Percentiles rank a stretch among this genome's conserved stretches.
Conservation (phyloP, 1,140 invertebrate species). For the Drosophila ambigua region DNA sequence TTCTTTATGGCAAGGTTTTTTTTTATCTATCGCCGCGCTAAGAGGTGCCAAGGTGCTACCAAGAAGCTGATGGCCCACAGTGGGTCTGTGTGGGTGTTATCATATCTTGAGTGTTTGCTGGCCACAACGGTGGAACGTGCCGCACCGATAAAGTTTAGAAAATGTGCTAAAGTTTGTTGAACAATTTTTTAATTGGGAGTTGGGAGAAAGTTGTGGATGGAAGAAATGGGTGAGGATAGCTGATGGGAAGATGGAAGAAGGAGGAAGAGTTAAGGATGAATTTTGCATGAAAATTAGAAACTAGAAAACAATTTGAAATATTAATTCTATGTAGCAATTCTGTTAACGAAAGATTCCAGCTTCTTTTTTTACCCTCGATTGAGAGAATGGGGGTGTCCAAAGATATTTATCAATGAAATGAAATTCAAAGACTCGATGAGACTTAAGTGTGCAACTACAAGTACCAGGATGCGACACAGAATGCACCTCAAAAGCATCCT, state of each 20-base stretch:
- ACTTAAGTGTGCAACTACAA: too few relatives aligned
- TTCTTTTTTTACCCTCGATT: too few relatives aligned
- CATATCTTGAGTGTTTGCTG: slow-evolving; percentile 64
- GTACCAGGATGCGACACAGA: too few relatives aligned
- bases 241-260: neutral
- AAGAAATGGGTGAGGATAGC: neutral
- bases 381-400: too few relatives aligned
- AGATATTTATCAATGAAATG: too few relatives aligned
- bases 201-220: neutral
- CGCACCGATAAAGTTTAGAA: slow-evolving; percentile 39
- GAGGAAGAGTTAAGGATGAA: neutral
- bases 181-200: slow-evolving; percentile 22
- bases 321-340: too few relatives aligned
- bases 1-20: slow-evolving; percentile 27
- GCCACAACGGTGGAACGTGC: slow-evolving; percentile 43
- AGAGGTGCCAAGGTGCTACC: slow-evolving; percentile 34
- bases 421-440: too few relatives aligned
- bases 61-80: slow-evolving; percentile 47
- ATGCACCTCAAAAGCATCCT: too few relatives aligned
- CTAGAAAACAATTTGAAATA: neutral
- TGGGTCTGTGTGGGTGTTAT: slow-evolving; percentile 30
- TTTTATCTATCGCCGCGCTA: slow-evolving; percentile 23
- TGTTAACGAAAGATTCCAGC: accelerated
- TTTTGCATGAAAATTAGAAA: neutral
- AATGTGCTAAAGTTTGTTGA: slow-evolving; percentile 38